Evolutionary conservation across 2,113 vertebrate species (phyloP).

Genomic region (Pterocles gutturalis): DNA sequence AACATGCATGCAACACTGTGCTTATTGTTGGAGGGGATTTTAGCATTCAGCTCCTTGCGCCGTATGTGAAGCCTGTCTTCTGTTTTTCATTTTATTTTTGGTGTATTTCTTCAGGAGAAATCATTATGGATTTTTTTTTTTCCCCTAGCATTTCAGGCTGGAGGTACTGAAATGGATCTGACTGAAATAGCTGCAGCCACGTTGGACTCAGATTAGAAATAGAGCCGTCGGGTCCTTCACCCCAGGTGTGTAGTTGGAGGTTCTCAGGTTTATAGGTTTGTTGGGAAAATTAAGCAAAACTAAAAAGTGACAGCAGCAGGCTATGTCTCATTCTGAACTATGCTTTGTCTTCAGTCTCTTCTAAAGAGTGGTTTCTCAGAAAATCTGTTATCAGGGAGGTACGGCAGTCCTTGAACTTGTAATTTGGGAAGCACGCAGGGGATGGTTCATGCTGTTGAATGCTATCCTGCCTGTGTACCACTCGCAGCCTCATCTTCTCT

Average conservation of each 20-base stretch:
- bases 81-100: not conserved
- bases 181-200: not conserved
- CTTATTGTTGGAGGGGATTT: not conserved
- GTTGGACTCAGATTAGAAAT: not conserved
- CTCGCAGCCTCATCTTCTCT: not conserved
- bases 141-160: not conserved
- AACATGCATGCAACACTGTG: not conserved
- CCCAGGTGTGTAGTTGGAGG: not conserved
- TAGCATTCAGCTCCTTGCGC: not conserved
- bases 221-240: not conserved
- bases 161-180: not conserved
- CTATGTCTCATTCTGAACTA: not conserved
- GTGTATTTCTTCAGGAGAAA: not conserved
- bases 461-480: fast-evolving
- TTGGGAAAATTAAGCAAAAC: not conserved
- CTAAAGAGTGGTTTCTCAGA: not conserved
- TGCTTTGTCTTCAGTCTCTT: fast-evolving
- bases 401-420: not conserved
- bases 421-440: not conserved
- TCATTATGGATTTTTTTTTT: not conserved
- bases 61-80: fast-evolving
- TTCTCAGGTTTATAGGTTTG: not conserved
- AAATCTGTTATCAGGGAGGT: not conserved
- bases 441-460: not conserved
- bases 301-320: not conserved